Percentiles rank a stretch among this genome's conserved stretches.
Conservation (phyloP, 2,888 invertebrate genomes). For the Baronia brevicornis region DNA sequence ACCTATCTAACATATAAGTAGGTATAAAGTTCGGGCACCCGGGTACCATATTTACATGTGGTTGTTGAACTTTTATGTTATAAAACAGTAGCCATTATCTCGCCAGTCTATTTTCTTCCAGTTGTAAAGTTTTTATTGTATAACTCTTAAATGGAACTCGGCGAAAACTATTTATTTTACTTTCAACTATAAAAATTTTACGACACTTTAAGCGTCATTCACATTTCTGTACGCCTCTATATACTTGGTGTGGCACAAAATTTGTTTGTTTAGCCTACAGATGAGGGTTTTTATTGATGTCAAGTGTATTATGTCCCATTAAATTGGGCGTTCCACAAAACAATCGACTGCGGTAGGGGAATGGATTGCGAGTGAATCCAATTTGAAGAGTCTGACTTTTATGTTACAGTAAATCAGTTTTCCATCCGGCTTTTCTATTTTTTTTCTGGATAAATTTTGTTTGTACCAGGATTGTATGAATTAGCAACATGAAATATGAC, state of each 20-base stretch:
- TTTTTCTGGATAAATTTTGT: constrained; percentile 1
- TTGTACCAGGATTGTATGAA: background rate
- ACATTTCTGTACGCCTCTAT: constrained; percentile 38
- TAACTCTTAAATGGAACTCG: constrained; percentile 51
- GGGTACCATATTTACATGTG: constrained; percentile 4
- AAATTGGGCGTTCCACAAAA: constrained; percentile 33
- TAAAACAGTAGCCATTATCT: constrained; percentile 28
- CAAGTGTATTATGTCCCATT: constrained; percentile 25
- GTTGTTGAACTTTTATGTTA: constrained; percentile 20
- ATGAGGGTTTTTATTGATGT: constrained; percentile 27
- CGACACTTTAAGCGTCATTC: constrained; percentile 61
- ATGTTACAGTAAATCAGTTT: too few species aligned
- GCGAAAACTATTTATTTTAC: constrained; percentile 68
- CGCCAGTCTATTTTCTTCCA: constrained; percentile 45
- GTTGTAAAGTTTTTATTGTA: constrained; percentile 61
- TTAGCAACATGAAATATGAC: too few species aligned
- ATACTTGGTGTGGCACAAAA: constrained; percentile 19
- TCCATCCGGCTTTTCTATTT: constrained; percentile 1
- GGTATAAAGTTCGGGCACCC: too few species aligned
- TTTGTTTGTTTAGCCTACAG: constrained; percentile 24
- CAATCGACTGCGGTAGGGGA: constrained; percentile 49
- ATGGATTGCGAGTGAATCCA: constrained; percentile 22
- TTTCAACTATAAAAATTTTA: constrained; percentile 60
- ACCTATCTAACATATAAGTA: too few species aligned
- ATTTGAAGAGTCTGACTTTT: constrained; percentile 40